Base-by-base conservation (phyloP, 2,888 invertebrate species). In the Tribolium freemani region DNA sequence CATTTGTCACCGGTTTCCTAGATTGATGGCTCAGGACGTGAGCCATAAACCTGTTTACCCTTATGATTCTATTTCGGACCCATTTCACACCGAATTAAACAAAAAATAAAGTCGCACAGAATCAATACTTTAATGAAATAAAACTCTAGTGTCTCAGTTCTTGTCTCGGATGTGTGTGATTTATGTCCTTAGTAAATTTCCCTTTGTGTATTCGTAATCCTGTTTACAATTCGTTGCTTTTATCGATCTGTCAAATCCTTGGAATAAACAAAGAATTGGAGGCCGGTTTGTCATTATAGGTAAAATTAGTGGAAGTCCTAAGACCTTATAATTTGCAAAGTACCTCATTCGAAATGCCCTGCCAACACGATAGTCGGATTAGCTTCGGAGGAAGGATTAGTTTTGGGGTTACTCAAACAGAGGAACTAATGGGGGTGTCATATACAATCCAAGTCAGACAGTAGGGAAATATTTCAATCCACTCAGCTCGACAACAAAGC, bases 291-390 rank as follows among this genome's bases (percentile, higher is more conserved):
- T 46, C 45, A 67, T 67, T 61, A 57, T 46, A 61, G 67, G 48
- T 71, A 48, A 71, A 71, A 54, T 71, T 72, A 54, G 58, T 61
- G 68, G 56, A 30, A 38, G 71, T 11, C 48, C 61, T 57, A 72
- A 64, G 72, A 57, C 69, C 69, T 72, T 67, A 63, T 64, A 72
- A 72, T 72, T 72, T 72, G 72, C 48, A 50, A 69, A 72, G 45
- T 58, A 51, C 26, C 71, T 56, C 63, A 64, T 60, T 58, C 66
- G 54, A 6, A 63, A 63, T 20, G 50, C 38, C 38, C 51, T 51
- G 63, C 48, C 51, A 69, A 69, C 72, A 69, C 54, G 68, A 61
- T 71, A 51, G 72, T 51, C 31, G 58, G 74, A 75, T 72, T 72
- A 71, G 67, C 56, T 63, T 67, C 54, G 51, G 51, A 57, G 69